phyloP scores from a whole-genome alignment of 2,113 vertebrate genomes.

The Lampris incognitus region DNA sequence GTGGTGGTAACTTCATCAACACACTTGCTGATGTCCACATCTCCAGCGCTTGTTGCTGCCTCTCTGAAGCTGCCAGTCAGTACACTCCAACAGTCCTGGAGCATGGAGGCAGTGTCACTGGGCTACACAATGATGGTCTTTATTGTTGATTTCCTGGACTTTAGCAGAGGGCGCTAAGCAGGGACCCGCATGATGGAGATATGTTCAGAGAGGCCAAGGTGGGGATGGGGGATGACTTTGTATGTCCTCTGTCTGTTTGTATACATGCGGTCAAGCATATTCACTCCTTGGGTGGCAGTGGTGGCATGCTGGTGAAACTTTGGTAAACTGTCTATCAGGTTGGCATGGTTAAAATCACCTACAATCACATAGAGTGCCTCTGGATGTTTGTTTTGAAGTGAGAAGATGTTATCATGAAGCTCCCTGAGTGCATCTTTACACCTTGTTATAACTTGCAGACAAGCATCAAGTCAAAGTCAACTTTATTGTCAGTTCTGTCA shows the following conservation, averaged over 20 bases:
- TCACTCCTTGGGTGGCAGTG: not conserved
- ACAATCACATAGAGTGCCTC: no score
- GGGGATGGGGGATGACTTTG: not conserved
- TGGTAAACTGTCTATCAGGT: not conserved
- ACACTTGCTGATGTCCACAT: conserved; percentile 11
- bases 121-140: conserved; percentile 3
- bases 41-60: not conserved
- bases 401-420: no score
- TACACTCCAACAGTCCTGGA: conserved; percentile 21
- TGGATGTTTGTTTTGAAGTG: no score
- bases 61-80: conserved; percentile 14
- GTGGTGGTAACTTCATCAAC: not conserved
- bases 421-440: no score
- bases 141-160: conserved; percentile 4
- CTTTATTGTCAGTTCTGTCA: no score
- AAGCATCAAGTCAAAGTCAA: no score
- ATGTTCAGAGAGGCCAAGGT: conserved; percentile 12
- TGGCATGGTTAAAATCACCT: not conserved
- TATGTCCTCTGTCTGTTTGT: conserved; percentile 9
- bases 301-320: not conserved
- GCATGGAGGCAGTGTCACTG: conserved; percentile 2
- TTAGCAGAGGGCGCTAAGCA: not conserved
- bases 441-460: no score
- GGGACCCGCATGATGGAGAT: conserved; percentile 7
- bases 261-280: conserved; percentile 1